A percentile compares a stretch with the other conserved stretches of the same genome.
Conservation (phyloP, 2,113 vertebrate species). For the Sula dactylatra region DNA sequence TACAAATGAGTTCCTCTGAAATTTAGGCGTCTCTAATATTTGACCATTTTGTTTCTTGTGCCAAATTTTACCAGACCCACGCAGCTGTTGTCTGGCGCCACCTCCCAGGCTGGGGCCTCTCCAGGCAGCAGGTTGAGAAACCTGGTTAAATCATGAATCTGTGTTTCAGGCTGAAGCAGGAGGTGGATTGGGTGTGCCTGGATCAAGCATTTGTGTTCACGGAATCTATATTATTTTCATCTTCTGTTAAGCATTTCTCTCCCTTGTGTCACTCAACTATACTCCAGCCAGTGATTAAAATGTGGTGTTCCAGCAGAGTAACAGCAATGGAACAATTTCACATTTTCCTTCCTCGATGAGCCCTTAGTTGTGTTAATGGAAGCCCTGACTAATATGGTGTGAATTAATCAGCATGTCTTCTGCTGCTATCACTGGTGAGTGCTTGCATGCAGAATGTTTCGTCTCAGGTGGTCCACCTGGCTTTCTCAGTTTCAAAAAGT, state of each 20-base stretch:
- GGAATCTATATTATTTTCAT: conserved; percentile 22
- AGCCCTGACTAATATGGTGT: conserved; percentile 39
- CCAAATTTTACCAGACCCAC: not conserved
- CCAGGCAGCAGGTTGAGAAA: conserved; percentile 32
- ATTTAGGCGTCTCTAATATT: not conserved
- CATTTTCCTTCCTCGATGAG: conserved; percentile 55
- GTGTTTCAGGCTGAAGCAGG: not conserved
- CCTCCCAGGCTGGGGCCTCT: conserved; percentile 2
- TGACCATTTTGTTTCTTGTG: not conserved
- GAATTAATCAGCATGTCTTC: conserved; percentile 40
- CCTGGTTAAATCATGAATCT: not conserved
- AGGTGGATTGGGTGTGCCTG: not conserved
- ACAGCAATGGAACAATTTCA: conserved; percentile 37
- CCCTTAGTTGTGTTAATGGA: conserved; percentile 45
- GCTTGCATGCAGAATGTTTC: not conserved
- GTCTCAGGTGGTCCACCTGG: conserved; percentile 23
- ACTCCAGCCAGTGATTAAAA: conserved; percentile 45
- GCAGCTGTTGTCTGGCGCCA: not conserved
- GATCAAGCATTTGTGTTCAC: conserved; percentile 29
- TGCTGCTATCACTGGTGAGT: conserved; percentile 21
- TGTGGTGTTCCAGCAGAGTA: conserved; percentile 24
- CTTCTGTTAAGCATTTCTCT: conserved; percentile 37
- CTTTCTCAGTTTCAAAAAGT: not conserved
- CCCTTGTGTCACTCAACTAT: conserved; percentile 28
- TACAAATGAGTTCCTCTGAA: not conserved